Evolutionary conservation across 1,140 invertebrate species (phyloP).

Genomic region (Goniozus legneri): DNA sequence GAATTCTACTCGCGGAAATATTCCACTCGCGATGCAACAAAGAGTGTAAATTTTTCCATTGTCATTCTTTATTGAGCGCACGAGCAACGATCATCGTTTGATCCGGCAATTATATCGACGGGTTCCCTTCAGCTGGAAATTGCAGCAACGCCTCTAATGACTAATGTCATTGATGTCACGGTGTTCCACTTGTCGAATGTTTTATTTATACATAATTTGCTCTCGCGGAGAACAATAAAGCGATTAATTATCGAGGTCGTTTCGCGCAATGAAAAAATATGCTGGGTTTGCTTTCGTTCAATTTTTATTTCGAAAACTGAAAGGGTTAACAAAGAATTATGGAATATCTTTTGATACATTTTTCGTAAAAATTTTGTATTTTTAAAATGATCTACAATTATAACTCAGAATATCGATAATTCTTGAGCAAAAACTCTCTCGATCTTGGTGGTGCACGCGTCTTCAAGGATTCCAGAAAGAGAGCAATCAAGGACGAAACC

Average conservation of each 20-base stretch:
- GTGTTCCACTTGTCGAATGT: conserved; percentile 44
- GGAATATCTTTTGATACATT: conserved; percentile 16
- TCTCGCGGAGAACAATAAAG: too few species aligned
- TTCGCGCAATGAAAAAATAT: conserved; percentile 7
- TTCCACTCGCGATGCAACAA: too few species aligned
- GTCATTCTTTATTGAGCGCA: too few species aligned
- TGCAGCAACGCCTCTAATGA: conserved; percentile 32
- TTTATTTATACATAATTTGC: conserved; percentile 20
- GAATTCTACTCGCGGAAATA: too few species aligned
- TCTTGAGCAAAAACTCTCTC: conserved; percentile 22
- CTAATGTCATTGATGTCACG: conserved; percentile 40
- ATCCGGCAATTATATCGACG: conserved; percentile 35
- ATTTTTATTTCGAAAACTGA: conserved; percentile 17
- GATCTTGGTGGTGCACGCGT: conserved; percentile 23
- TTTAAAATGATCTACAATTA: not conserved
- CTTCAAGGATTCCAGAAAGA: conserved; percentile 17
- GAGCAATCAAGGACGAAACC: conserved; percentile 19
- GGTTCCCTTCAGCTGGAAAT: conserved; percentile 30
- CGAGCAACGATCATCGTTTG: conserved; percentile 41
- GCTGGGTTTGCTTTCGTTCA: conserved; percentile 12
- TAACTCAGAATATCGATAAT: not conserved
- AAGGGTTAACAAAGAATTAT: conserved; percentile 8
- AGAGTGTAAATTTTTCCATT: too few species aligned
- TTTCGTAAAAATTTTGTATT: conserved; percentile 5
- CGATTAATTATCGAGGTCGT: too few species aligned